Conservation (phyloP, 2,797 vertebrate species). For the Sebastes aleutianus region DNA sequence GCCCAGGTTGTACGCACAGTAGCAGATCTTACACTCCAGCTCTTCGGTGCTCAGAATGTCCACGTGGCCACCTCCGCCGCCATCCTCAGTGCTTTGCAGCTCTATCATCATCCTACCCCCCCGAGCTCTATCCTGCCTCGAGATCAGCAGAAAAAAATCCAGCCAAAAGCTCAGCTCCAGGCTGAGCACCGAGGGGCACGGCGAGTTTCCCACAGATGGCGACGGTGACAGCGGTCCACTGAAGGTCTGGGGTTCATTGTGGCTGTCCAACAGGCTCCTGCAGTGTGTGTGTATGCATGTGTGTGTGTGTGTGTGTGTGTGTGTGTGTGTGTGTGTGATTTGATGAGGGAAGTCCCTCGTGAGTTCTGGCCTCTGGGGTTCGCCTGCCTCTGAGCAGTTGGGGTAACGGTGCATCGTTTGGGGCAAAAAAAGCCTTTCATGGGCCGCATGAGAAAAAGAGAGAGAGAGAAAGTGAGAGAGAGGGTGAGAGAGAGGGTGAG, state of each 20-base stretch:
- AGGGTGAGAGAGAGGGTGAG: not conserved
- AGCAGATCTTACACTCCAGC: constrained; percentile 98
- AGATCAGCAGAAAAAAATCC: constrained; percentile 27
- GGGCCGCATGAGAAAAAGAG: constrained; percentile 4
- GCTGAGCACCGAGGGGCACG: constrained; percentile 16
- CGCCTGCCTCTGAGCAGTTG: constrained; percentile 32
- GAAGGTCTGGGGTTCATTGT: constrained; percentile 51
- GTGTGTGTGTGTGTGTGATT: constrained; percentile 11
- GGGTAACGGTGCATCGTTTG: constrained; percentile 47
- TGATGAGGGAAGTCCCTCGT: constrained; percentile 29
- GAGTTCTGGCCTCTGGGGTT: constrained; percentile 34
- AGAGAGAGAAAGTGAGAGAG: not conserved
- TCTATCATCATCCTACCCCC: constrained; percentile 37
- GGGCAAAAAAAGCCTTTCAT: constrained; percentile 68
- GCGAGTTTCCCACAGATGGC: constrained; percentile 20
- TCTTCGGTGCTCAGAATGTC: constrained; percentile 83
- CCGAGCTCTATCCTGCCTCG: not conserved
- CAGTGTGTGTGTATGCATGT: not conserved
- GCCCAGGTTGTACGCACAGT: constrained; percentile 87
- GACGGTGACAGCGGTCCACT: constrained; percentile 12
- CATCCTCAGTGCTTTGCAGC: constrained; percentile 35
- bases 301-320: constrained; percentile 4
- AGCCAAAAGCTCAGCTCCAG: constrained; percentile 2
- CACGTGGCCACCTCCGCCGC: constrained; percentile 6
- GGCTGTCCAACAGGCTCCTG: constrained; percentile 4